A percentile compares a stretch with the other conserved stretches of the same genome.
Conservation (phyloP, 2,888 invertebrate species). For the Odiellus spinosus region DNA sequence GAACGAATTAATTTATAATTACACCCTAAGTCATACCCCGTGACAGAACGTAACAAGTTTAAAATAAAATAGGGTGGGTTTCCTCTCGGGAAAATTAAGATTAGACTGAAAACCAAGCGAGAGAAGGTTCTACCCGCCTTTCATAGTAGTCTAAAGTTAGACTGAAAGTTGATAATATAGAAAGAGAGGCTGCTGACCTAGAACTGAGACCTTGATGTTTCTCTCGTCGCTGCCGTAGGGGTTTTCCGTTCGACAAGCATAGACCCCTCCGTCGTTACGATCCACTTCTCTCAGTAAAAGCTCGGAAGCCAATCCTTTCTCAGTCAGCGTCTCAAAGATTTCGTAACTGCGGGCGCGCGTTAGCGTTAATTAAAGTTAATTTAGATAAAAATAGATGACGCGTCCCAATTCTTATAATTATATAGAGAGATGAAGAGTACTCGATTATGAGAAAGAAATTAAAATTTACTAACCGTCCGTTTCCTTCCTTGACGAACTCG, state of each 20-base stretch:
- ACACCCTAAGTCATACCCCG: too few relatives aligned
- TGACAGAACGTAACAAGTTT: too few relatives aligned
- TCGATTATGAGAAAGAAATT: too few relatives aligned
- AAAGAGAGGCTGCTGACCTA: constrained; percentile 12
- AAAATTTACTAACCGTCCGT: constrained; percentile 9
- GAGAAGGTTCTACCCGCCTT: too few relatives aligned
- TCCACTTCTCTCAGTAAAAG: constrained; percentile 18
- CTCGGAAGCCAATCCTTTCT: constrained; percentile 19
- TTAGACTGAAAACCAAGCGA: too few relatives aligned
- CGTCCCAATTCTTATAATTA: too few relatives aligned
- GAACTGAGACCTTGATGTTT: constrained; percentile 17
- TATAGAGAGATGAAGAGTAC: not conserved
- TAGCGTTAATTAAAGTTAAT: not conserved
- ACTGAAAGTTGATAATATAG: not conserved
- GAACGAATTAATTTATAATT: too few relatives aligned
- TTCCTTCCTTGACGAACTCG: constrained; percentile 11
- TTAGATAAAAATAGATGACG: not conserved
- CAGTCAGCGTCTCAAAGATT: constrained; percentile 18
- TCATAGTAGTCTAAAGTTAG: too few relatives aligned
- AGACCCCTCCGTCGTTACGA: constrained; percentile 18
- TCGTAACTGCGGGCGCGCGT: constrained; percentile 15
- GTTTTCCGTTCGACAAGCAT: constrained; percentile 19
- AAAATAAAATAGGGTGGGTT: too few relatives aligned
- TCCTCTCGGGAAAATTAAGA: too few relatives aligned
- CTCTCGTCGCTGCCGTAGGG: constrained; percentile 19